A percentile compares a stretch with the other conserved stretches of the same genome.
phyloP scores from a whole-genome alignment of 2,888 invertebrate species.

The Epirrita christyi region DNA sequence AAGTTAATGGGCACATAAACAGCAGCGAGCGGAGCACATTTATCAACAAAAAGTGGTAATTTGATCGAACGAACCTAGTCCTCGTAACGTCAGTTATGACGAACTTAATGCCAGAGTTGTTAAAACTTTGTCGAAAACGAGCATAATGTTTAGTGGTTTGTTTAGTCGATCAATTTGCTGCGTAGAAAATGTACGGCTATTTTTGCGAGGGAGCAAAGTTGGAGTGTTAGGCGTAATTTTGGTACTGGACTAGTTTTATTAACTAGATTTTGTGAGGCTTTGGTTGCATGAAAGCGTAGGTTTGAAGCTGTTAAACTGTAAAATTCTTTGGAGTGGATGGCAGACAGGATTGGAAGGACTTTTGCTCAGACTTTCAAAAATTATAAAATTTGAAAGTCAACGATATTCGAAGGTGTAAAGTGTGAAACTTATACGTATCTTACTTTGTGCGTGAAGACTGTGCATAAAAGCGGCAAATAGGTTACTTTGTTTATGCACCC shows the following conservation, averaged over 20 bases:
- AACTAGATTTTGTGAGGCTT: slow-evolving; percentile 27
- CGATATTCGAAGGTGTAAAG: neutral
- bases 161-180: slow-evolving; percentile 51
- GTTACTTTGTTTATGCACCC: slow-evolving; percentile 31
- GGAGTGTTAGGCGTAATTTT: slow-evolving; percentile 34
- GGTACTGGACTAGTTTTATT: slow-evolving; percentile 27
- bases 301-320: slow-evolving; percentile 18
- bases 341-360: neutral
- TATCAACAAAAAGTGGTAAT: slow-evolving; percentile 82
- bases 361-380: neutral
- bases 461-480: slow-evolving; percentile 25
- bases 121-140: slow-evolving; percentile 56
- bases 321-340: slow-evolving; percentile 1
- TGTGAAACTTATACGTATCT: slow-evolving; percentile 2
- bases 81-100: slow-evolving; percentile 64
- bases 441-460: slow-evolving; percentile 23
- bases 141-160: slow-evolving; percentile 51
- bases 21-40: slow-evolving; percentile 66
- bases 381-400: no score
- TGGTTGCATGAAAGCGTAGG: slow-evolving; percentile 17
- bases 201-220: slow-evolving; percentile 32
- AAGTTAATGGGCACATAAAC: slow-evolving; percentile 80
- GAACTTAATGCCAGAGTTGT: slow-evolving; percentile 59
- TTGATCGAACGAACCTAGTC: slow-evolving; percentile 72
- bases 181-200: slow-evolving; percentile 37